Percentiles rank a stretch among this genome's conserved stretches.
Conservation (phyloP, 2,888 invertebrate genomes). For the Pecten maximus region DNA sequence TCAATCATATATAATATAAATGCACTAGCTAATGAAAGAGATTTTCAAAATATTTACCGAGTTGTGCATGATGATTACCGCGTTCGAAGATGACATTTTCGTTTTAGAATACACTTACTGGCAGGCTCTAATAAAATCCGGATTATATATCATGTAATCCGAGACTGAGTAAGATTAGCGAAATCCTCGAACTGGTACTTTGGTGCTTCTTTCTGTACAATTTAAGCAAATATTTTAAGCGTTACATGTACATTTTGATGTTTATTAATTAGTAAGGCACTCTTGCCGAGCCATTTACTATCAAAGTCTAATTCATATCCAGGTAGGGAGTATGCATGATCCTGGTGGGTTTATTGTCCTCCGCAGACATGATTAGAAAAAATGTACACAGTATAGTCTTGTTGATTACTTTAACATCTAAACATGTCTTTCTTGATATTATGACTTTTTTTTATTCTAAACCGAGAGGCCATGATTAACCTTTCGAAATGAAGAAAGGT, state of each 20-base stretch:
- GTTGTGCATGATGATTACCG: not conserved
- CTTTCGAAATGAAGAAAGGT: too few relatives aligned
- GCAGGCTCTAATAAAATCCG: not conserved
- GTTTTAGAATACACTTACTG: not conserved
- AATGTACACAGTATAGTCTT: too few relatives aligned
- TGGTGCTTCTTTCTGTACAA: not conserved
- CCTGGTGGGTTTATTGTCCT: too few relatives aligned
- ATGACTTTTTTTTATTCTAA: too few relatives aligned
- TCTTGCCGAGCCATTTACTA: not conserved
- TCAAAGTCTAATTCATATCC: not conserved
- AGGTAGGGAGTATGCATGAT: not conserved
- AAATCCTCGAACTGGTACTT: not conserved
- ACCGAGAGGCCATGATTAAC: too few relatives aligned
- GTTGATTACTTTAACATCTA: too few relatives aligned
- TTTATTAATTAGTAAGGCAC: not conserved
- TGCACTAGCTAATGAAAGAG: not conserved
- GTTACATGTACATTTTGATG: not conserved
- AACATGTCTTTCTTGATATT: too few relatives aligned
- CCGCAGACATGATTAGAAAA: too few relatives aligned
- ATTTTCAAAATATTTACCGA: not conserved
- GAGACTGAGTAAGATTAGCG: not conserved
- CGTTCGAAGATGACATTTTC: not conserved
- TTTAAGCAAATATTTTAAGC: not conserved
- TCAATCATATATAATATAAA: not conserved
- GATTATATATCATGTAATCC: not conserved